phyloP scores from a whole-genome alignment of 2,113 vertebrate species.

The Pedionomus torquatus region DNA sequence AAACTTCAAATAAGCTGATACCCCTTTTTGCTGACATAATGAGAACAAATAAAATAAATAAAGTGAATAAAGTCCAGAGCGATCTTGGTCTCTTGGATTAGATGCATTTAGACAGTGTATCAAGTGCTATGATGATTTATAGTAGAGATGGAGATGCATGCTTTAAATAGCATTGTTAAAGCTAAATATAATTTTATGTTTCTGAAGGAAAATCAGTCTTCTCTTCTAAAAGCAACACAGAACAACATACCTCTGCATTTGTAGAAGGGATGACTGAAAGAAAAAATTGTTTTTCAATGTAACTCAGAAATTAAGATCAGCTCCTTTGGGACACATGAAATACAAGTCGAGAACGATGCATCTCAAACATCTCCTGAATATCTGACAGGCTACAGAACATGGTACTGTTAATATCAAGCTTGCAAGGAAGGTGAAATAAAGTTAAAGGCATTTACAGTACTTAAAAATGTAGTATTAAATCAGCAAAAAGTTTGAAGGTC shows the following conservation, averaged over 20 bases:
- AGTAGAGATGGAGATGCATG: not conserved
- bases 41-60: conserved; percentile 46
- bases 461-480: not conserved
- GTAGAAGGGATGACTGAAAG: not conserved
- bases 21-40: conserved; percentile 57
- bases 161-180: conserved; percentile 3
- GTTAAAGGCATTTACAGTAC: not conserved
- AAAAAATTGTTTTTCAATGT: not conserved
- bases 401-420: not conserved
- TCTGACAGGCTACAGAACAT: not conserved
- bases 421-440: not conserved
- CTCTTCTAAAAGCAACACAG: not conserved
- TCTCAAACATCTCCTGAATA: not conserved
- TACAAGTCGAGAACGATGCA: not conserved
- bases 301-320: not conserved
- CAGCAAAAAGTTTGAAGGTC: not conserved
- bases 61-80: conserved; percentile 26
- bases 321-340: not conserved
- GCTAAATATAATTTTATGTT: not conserved
- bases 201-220: not conserved
- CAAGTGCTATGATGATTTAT: conserved; percentile 25
- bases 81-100: conserved; percentile 23
- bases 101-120: conserved; percentile 28
- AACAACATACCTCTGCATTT: not conserved
- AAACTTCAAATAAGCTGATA: conserved; percentile 31